Percentiles rank a stretch among this genome's conserved stretches.
Evolutionary conservation across 2,797 vertebrate species (phyloP).

Genomic region (Parauchenoglanis ngamensis): DNA sequence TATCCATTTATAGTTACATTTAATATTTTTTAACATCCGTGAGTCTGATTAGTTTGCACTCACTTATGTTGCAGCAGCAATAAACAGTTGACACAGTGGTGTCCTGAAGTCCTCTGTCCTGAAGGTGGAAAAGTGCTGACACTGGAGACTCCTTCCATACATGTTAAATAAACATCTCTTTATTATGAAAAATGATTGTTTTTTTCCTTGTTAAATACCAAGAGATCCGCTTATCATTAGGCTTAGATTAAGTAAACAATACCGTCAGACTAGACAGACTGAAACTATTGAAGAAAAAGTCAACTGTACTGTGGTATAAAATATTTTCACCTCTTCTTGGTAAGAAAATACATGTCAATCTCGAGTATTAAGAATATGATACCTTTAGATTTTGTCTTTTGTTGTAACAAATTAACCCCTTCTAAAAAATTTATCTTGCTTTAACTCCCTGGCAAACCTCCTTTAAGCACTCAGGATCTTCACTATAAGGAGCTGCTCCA

Average conservation of each 20-base stretch:
- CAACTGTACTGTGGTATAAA: not conserved
- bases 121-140: not conserved
- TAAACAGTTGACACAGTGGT: not conserved
- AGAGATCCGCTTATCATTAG: not conserved
- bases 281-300: not conserved
- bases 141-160: not conserved
- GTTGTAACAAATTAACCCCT: slow-evolving; percentile 11
- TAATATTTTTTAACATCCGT: not conserved
- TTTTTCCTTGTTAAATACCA: not conserved
- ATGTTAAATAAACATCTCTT: not conserved
- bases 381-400: not conserved
- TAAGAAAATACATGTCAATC: not conserved
- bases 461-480: slow-evolving; percentile 39
- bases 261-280: not conserved
- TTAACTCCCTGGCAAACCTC: slow-evolving; percentile 46
- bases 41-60: not conserved
- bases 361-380: not conserved
- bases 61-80: not conserved
- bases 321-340: not conserved
- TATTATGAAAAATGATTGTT: not conserved
- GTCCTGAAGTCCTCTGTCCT: not conserved
- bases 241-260: not conserved
- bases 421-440: slow-evolving; percentile 2
- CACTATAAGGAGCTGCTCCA: slow-evolving; percentile 42
- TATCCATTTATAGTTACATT: not conserved